Conservation (phyloP, 2,113 vertebrate species). For the Psephotus haematonotus region DNA sequence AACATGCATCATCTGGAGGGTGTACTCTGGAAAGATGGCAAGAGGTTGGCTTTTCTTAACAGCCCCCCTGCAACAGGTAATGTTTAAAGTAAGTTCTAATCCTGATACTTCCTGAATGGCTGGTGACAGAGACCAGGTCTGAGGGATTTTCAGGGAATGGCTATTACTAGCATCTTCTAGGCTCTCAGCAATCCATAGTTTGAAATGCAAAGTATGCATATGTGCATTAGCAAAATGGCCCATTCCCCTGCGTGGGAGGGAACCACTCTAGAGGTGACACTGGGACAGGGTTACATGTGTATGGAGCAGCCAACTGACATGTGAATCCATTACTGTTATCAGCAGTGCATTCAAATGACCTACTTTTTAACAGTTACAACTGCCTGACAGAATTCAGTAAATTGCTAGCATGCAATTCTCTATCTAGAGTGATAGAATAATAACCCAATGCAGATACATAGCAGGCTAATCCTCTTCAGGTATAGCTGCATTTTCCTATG, state of each 20-base stretch:
- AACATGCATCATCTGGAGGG: neutral
- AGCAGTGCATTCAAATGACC: constrained; percentile 61
- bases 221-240: constrained; percentile 37
- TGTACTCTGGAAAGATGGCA: neutral
- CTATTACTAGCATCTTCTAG: neutral
- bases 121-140: neutral
- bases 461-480: constrained; percentile 3
- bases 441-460: neutral
- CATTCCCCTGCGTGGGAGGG: neutral
- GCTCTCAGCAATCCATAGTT: neutral
- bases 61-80: neutral
- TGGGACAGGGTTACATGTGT: constrained; percentile 31
- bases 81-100: neutral
- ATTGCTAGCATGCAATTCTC: constrained; percentile 10
- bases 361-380: constrained; percentile 54
- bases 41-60: neutral
- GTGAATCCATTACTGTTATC: constrained; percentile 58
- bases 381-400: neutral
- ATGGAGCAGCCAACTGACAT: constrained; percentile 36
- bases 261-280: constrained; percentile 42
- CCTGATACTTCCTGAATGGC: neutral
- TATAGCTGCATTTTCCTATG: neutral
- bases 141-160: neutral
- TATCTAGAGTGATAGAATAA: neutral
- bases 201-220: constrained; percentile 29